A percentile compares a stretch with the other conserved stretches of the same genome.
Conservation (phyloP, 2,113 vertebrate genomes). For the Cyanoramphus novaezelandiae region DNA sequence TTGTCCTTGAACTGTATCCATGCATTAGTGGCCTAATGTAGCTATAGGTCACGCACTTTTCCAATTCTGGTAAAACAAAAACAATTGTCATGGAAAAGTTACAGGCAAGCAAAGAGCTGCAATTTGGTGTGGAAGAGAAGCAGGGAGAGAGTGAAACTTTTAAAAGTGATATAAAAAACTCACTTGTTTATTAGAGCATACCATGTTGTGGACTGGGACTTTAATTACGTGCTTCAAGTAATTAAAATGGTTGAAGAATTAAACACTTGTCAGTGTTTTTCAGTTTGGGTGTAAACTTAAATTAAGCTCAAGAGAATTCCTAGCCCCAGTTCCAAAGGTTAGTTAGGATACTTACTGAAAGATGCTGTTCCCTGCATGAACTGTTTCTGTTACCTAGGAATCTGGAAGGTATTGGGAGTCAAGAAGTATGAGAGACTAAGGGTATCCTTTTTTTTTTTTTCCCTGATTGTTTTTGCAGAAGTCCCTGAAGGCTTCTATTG, state of each 20-base stretch:
- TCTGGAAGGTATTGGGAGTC: not conserved
- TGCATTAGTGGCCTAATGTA: not conserved
- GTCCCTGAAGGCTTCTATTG: not conserved
- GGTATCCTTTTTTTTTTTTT: not conserved
- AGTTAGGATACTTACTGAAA: not conserved
- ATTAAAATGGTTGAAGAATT: not conserved
- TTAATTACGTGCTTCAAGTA: not conserved
- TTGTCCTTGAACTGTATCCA: not conserved
- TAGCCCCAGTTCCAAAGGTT: not conserved
- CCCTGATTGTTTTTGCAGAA: not conserved
- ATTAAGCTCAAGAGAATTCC: not conserved
- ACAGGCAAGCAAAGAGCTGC: not conserved
- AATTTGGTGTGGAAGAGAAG: not conserved
- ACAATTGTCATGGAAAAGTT: not conserved
- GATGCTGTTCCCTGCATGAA: not conserved
- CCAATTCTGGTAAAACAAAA: not conserved
- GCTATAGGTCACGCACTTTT: not conserved
- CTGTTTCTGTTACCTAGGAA: not conserved
- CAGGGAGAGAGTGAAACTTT: not conserved
- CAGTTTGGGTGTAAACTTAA: not conserved
- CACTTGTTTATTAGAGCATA: not conserved
- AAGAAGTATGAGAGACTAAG: not conserved
- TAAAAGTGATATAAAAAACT: not conserved
- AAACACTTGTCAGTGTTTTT: not conserved
- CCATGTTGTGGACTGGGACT: not conserved